Evolutionary conservation across 2,888 invertebrate species (phyloP), one percentile per base, ranked within the genome.

Genomic region (Stenichneumon culpator): DNA sequence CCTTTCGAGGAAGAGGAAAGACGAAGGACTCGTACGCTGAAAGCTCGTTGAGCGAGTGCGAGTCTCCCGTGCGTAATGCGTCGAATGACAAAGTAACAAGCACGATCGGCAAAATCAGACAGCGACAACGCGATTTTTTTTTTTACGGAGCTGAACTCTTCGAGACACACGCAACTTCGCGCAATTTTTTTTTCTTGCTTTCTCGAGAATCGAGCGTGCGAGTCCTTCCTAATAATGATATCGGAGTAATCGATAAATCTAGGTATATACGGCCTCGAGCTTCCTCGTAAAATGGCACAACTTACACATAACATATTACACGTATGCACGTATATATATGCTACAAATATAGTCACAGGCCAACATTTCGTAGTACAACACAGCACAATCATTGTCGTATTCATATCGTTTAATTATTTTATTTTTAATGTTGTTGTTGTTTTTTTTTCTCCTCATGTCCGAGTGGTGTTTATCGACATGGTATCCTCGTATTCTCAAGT

Each of bases 341-440:
- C 90, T 92, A 93, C 90, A 93, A 92, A 92, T 92, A 93, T 92
- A 93, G 93, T 93, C 93, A 93, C 94, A 93, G 93, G 94, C 93
- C 93, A 93, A 93, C 92, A 93, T 93, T 93, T 93, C 93, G 93
- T 93, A 92, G 91, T 93, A 93, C 93, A 94, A 93, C 93, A 93
- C 93, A 93, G 93, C 93, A 93, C 93, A 94, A 93, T 93, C 93
- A 94, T 93, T 94, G 92, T 93, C 93, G 91, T 92, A 93, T 93
- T 90, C 91, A 92, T 92, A 92, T 89, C 89, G 86, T 83, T 84
- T 79, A 60, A 39, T 80, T 83, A 70, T 88, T 89, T 86, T 79
- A 65, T 89, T 84, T 69, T 79, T 52, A 80, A 57, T 77, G 69
- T 81, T 78, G 60, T 77, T 82, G 52, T 68, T 79, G 25, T 82